phyloP scores from a whole-genome alignment of 2,888 invertebrate genomes.

The Leucophora obtusa region DNA sequence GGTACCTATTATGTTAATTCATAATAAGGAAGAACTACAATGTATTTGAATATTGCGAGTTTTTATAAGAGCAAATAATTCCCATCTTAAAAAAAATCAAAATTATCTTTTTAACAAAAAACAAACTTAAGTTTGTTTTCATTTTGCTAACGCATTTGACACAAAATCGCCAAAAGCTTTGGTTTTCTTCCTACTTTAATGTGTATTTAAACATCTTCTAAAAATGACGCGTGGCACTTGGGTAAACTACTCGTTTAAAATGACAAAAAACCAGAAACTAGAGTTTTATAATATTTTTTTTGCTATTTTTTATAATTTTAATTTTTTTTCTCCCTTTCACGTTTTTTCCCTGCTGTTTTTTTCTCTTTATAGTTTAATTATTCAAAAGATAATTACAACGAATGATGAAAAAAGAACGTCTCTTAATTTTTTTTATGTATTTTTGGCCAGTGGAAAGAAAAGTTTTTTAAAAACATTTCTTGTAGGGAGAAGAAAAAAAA shows the following conservation, averaged over 20 bases:
- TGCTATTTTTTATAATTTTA: slow-evolving; percentile 7
- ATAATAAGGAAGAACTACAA: no score
- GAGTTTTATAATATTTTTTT: not conserved
- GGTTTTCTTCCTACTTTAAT: not conserved
- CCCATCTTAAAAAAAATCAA: slow-evolving; percentile 37
- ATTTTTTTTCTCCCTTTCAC: not conserved
- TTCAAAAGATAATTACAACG: slow-evolving; percentile 76
- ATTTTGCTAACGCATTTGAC: not conserved
- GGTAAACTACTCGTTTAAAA: slow-evolving; percentile 37
- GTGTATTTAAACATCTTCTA: slow-evolving; percentile 37
- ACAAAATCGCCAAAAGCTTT: slow-evolving; percentile 6
- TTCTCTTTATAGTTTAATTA: slow-evolving; percentile 72
- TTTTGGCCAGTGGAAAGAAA: slow-evolving; percentile 22
- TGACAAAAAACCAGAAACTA: slow-evolving; percentile 38
- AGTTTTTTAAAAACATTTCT: slow-evolving; percentile 35
- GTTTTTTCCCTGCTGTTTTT: slow-evolving; percentile 4
- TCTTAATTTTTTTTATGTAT: slow-evolving; percentile 39
- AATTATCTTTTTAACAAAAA: slow-evolving; percentile 12
- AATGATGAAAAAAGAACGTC: slow-evolving; percentile 68
- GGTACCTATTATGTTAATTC: no score
- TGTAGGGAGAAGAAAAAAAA: not conserved
- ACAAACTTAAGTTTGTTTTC: slow-evolving; percentile 10
- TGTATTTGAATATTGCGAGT: slow-evolving; percentile 1
- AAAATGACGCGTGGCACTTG: slow-evolving; percentile 40
- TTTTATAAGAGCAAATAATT: not conserved